Conservation (phyloP, 2,113 vertebrate genomes). For the Sturnus vulgaris region DNA sequence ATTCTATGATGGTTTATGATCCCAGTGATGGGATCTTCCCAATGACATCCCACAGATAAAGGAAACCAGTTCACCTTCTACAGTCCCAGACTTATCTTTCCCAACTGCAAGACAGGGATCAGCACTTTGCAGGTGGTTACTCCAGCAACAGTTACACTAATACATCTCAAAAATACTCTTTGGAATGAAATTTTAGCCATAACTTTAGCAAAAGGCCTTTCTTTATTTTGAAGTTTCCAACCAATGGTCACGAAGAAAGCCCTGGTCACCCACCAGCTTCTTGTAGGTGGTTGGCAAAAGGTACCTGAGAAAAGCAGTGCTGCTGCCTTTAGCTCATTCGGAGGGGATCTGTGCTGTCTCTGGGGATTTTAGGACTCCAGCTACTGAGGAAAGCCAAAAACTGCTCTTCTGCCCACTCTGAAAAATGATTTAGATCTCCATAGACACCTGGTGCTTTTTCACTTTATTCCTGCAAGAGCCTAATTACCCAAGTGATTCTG, state of each 20-base stretch:
- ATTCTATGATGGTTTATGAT: not conserved
- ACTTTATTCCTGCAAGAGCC: constrained; percentile 12
- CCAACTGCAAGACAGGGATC: not conserved
- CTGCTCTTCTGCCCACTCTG: not conserved
- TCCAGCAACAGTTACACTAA: not conserved
- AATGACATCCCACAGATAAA: fast-evolving
- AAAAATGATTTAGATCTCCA: constrained; percentile 24
- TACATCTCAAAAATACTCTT: not conserved
- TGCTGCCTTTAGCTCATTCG: not conserved
- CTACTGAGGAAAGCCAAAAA: not conserved
- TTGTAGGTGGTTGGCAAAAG: not conserved
- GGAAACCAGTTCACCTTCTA: not conserved
- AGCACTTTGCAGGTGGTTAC: not conserved
- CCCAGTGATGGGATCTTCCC: not conserved
- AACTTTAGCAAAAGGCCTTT: not conserved
- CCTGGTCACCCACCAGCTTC: not conserved
- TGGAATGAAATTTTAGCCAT: not conserved
- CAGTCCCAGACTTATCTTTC: not conserved
- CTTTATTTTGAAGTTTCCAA: not conserved
- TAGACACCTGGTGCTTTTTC: not conserved
- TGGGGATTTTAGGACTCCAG: not conserved
- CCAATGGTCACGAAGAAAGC: fast-evolving
- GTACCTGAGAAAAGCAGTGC: not conserved
- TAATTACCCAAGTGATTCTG: constrained; percentile 40
- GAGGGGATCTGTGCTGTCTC: fast-evolving